Evolutionary conservation across 2,888 invertebrate genomes (phyloP).

Genomic region (Caenorhabditis zanzibari): DNA sequence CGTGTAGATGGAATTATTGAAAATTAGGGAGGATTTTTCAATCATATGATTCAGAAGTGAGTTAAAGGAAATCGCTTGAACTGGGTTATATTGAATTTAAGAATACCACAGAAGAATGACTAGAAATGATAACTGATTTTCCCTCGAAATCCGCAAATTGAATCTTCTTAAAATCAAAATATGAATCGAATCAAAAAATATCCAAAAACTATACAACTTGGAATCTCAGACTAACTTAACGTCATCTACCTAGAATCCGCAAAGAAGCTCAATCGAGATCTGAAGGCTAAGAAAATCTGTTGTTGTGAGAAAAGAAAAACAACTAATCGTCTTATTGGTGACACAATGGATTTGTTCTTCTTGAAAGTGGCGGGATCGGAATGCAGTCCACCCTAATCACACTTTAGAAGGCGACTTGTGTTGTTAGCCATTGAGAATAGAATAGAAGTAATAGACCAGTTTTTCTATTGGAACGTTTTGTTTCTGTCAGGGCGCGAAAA

Average conservation of each 20-base stretch:
- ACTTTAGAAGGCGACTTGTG: conserved; percentile 39
- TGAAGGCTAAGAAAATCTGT: conserved; percentile 5
- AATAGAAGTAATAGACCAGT: conserved; percentile 50
- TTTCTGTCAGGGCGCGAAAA: conserved; percentile 49
- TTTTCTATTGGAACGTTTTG: conserved; percentile 50
- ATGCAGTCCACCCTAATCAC: conserved; percentile 57
- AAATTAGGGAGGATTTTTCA: neutral
- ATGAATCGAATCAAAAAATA: neutral
- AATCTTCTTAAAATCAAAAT: neutral
- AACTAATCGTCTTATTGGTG: conserved; percentile 45
- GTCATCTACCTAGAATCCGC: neutral
- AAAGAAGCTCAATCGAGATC: conserved; percentile 13
- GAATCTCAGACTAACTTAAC: neutral
- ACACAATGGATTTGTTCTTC: conserved; percentile 29
- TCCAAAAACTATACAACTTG: neutral
- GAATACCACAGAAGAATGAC: neutral
- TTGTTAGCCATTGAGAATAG: conserved; percentile 31
- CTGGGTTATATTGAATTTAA: neutral
- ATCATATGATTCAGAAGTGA: conserved; percentile 11
- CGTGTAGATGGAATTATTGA: conserved; percentile 9
- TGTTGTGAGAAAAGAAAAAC: conserved; percentile 10
- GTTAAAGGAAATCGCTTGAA: too few species aligned
- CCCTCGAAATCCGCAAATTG: neutral
- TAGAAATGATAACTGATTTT: too few species aligned
- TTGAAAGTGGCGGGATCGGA: conserved; percentile 55